Conservation (phyloP, 2,888 invertebrate species). For the Trissolcus japonicus region DNA sequence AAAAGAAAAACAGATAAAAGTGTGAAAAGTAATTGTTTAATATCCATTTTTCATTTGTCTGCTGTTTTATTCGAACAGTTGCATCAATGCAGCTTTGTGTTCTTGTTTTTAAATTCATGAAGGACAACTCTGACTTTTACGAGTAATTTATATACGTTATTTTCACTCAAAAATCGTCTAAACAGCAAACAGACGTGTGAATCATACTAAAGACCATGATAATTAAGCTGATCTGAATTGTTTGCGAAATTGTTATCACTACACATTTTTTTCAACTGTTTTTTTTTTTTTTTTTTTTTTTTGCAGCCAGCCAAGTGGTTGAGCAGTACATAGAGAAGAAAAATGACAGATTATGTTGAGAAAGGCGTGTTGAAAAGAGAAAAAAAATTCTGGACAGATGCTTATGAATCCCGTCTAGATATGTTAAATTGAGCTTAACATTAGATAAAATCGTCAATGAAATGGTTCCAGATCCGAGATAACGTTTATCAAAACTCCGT, state of each 20-base stretch:
- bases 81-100: not conserved
- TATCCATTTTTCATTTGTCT: too few relatives aligned
- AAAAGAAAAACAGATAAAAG: too few relatives aligned
- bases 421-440: constrained; percentile 9
- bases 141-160: not conserved
- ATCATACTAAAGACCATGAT: constrained; percentile 1
- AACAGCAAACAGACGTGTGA: not conserved
- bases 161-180: constrained; percentile 10
- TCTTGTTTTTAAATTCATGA: constrained; percentile 11
- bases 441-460: constrained; percentile 12
- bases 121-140: constrained; percentile 8
- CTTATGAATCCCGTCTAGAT: not conserved
- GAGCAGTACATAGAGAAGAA: too few relatives aligned
- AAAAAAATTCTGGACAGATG: too few relatives aligned
- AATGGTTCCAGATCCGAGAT: constrained; percentile 15
- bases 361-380: too few relatives aligned
- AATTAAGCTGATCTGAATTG: not conserved
- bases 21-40: too few relatives aligned
- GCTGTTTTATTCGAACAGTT: too few relatives aligned
- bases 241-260: constrained; percentile 8
- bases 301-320: too few relatives aligned
- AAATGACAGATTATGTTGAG: too few relatives aligned
- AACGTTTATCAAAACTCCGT: constrained; percentile 12
- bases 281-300: too few relatives aligned
- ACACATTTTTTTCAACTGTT: too few relatives aligned